Conservation (phyloP, 2,113 vertebrate species). For the Candoia aspera region DNA sequence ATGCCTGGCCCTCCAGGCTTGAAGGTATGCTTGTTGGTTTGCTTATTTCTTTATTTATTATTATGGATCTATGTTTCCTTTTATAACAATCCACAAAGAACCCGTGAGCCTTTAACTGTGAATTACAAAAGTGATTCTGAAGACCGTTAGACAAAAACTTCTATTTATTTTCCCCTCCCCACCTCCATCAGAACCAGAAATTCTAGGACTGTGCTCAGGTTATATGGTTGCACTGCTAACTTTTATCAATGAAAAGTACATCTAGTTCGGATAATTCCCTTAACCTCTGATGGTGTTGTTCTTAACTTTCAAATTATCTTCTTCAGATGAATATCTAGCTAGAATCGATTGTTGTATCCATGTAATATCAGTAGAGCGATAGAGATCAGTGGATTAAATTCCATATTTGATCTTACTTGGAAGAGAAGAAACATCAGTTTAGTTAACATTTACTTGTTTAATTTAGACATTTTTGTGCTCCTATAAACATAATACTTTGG, state of each 20-base stretch:
- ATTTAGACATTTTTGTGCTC: neutral
- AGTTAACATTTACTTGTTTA: neutral
- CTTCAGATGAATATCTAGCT: neutral
- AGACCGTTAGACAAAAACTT: neutral
- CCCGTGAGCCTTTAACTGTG: neutral
- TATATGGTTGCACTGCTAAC: neutral
- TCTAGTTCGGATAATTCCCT: neutral
- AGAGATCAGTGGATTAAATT: neutral
- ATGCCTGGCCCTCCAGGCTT: constrained; percentile 83
- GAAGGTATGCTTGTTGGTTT: constrained; percentile 75
- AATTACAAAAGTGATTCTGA: neutral
- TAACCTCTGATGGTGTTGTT: neutral
- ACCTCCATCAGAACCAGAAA: neutral
- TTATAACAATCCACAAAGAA: neutral
- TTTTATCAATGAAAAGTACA: neutral
- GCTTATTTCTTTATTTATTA: neutral
- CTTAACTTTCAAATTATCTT: neutral
- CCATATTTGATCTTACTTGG: neutral
- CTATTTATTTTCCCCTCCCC: neutral
- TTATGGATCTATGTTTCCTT: neutral
- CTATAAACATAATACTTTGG: neutral
- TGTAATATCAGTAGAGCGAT: neutral
- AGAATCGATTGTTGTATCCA: neutral
- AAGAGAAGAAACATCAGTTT: neutral
- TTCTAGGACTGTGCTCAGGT: neutral